phyloP scores from a whole-genome alignment of 2,888 invertebrate genomes.

The Drosophila nr. medialis region DNA sequence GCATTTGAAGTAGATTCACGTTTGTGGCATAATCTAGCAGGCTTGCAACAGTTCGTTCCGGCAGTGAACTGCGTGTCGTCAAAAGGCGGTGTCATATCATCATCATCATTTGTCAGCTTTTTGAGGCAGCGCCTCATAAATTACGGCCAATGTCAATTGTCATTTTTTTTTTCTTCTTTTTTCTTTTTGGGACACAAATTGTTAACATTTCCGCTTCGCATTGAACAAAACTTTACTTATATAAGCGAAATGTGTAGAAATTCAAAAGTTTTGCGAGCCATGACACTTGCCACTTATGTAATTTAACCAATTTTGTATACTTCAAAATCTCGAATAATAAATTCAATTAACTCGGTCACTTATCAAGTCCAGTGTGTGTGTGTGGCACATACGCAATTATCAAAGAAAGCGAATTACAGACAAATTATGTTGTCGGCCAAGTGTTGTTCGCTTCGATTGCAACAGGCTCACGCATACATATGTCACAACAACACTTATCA shows the following conservation, averaged over 20 bases:
- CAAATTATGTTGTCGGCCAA: slow-evolving; percentile 25
- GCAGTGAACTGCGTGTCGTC: slow-evolving; percentile 31
- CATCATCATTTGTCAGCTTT: slow-evolving; percentile 7
- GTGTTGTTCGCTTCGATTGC: slow-evolving; percentile 1
- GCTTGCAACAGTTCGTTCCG: slow-evolving; percentile 40
- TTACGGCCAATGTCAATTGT: slow-evolving; percentile 39
- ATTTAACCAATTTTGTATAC: slow-evolving; percentile 42
- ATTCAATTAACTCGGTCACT: slow-evolving; percentile 49
- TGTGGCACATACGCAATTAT: slow-evolving; percentile 33
- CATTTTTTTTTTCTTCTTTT: slow-evolving; percentile 12
- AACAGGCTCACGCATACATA: slow-evolving; percentile 2
- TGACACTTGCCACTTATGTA: slow-evolving; percentile 58
- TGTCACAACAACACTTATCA: slow-evolving; percentile 3
- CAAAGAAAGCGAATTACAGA: slow-evolving; percentile 53
- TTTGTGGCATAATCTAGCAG: slow-evolving; percentile 27
- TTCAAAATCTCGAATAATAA: slow-evolving; percentile 20
- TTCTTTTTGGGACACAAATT: slow-evolving; percentile 44
- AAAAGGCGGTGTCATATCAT: slow-evolving; percentile 28
- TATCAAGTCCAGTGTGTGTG: slow-evolving; percentile 14
- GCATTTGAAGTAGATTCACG: slow-evolving; percentile 28
- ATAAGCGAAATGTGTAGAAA: slow-evolving; percentile 36
- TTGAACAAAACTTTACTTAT: slow-evolving; percentile 46
- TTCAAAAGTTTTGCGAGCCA: slow-evolving; percentile 44
- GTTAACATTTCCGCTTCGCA: slow-evolving; percentile 55
- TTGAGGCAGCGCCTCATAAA: slow-evolving; percentile 30